These are phyloP conservation scores for Entomyzon cyanotis DNA, from an alignment of 2,113 vertebrate species.

Conservation along the genomic window DNA sequence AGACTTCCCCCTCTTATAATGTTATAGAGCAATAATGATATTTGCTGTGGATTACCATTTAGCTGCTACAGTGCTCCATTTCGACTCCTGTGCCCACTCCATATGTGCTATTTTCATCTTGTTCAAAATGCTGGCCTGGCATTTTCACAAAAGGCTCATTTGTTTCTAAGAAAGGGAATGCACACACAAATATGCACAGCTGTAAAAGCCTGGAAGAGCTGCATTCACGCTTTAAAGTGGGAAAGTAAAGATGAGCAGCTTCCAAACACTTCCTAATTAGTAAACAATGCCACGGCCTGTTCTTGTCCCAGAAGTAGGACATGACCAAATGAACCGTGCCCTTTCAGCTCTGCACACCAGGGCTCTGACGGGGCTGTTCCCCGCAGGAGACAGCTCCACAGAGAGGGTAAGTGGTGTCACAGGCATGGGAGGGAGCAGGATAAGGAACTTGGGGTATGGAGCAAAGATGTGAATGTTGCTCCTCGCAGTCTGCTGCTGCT, in stretches of 20 bases:
- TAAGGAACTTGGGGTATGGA: background rate
- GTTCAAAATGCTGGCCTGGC: background rate
- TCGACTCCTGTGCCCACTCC: background rate
- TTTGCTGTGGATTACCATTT: background rate
- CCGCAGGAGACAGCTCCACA: background rate
- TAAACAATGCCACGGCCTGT: slow-evolving; percentile 4
- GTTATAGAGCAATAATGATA: background rate
- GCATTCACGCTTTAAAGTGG: background rate
- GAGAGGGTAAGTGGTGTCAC: background rate
- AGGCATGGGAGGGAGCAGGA: background rate
- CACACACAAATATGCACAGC: background rate
- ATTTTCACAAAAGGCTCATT: background rate
- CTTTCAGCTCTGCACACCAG: background rate
- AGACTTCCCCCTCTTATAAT: background rate
- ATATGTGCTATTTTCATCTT: background rate
- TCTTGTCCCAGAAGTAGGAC: slow-evolving; percentile 1
- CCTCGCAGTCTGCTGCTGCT: background rate
- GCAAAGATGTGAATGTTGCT: background rate
- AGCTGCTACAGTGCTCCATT: background rate
- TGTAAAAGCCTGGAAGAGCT: background rate
- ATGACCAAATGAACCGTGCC: background rate
- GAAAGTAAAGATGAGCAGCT: background rate
- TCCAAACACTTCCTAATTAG: background rate
- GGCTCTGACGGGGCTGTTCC: background rate
- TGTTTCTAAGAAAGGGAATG: background rate